Evolutionary conservation across 2,113 vertebrate genomes (phyloP).

Genomic region (Limnothrissa miodon): DNA sequence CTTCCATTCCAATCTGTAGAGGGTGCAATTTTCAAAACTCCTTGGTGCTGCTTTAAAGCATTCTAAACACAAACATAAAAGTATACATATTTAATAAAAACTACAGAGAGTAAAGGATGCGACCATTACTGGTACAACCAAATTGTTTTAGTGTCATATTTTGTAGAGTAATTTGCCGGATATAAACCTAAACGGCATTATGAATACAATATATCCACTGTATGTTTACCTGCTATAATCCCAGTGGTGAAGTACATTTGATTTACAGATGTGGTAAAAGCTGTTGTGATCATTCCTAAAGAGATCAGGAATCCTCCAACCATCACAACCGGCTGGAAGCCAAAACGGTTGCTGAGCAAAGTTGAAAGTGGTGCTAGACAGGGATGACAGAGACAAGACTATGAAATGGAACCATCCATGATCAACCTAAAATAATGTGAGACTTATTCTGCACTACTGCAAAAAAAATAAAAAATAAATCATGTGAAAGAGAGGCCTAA

Average conservation of each 20-base stretch:
- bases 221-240: conserved; percentile 77
- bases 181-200: too few relatives aligned
- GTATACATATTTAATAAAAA: too few relatives aligned
- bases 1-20: too few relatives aligned
- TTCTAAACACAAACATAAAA: too few relatives aligned
- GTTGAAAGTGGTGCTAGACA: conserved; percentile 84
- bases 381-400: neutral
- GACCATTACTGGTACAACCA: too few relatives aligned
- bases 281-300: conserved; percentile 77
- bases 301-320: conserved; percentile 83
- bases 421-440: neutral
- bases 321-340: conserved; percentile 88
- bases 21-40: too few relatives aligned
- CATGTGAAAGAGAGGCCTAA: neutral
- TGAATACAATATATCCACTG: neutral
- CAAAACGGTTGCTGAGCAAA: conserved; percentile 82
- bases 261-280: conserved; percentile 78
- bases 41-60: too few relatives aligned
- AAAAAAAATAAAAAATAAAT: too few relatives aligned
- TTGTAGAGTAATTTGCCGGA: too few relatives aligned
- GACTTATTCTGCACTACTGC: too few relatives aligned
- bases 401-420: neutral
- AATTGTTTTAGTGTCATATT: too few relatives aligned
- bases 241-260: conserved; percentile 91
- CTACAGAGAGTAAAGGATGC: too few relatives aligned